These are phyloP conservation scores for Meloe dianella DNA, from an alignment of 2,888 invertebrate species.

Conservation along the genomic window DNA sequence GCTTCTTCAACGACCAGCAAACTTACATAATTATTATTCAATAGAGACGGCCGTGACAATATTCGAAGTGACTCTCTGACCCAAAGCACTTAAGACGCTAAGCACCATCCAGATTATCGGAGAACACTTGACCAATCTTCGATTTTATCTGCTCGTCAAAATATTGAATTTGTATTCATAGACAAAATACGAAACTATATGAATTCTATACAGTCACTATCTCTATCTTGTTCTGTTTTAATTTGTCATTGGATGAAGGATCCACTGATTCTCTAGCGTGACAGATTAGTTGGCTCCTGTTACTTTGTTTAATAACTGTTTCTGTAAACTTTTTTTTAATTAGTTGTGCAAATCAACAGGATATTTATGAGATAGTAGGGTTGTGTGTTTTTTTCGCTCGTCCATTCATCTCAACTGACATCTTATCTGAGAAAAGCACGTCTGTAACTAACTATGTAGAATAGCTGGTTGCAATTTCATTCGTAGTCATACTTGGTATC, in stretches of 20 bases:
- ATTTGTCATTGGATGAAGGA: conserved; percentile 3
- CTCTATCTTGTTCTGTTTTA: neutral
- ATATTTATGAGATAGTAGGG: no score
- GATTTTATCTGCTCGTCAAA: conserved; percentile 30
- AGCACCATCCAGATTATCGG: conserved; percentile 42
- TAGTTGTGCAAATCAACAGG: neutral
- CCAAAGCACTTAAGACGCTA: conserved; percentile 12
- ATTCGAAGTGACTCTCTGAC: conserved; percentile 24
- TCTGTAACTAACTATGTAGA: neutral
- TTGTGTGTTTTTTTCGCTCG: neutral
- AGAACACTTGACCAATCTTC: conserved; percentile 41
- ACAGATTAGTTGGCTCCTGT: neutral
- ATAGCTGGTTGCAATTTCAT: neutral
- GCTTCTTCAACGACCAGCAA: conserved; percentile 37
- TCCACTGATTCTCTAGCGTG: neutral
- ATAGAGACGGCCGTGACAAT: conserved; percentile 37
- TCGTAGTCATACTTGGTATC: conserved; percentile 5
- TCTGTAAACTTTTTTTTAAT: neutral
- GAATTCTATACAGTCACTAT: neutral
- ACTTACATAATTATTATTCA: conserved; percentile 50
- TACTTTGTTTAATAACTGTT: neutral
- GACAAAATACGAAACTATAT: no score
- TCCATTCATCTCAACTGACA: neutral
- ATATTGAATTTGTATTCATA: neutral
- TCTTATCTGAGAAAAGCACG: neutral